These are phyloP conservation scores for Columba livia DNA, from an alignment of 2,113 vertebrate species.

Conservation along the genomic window DNA sequence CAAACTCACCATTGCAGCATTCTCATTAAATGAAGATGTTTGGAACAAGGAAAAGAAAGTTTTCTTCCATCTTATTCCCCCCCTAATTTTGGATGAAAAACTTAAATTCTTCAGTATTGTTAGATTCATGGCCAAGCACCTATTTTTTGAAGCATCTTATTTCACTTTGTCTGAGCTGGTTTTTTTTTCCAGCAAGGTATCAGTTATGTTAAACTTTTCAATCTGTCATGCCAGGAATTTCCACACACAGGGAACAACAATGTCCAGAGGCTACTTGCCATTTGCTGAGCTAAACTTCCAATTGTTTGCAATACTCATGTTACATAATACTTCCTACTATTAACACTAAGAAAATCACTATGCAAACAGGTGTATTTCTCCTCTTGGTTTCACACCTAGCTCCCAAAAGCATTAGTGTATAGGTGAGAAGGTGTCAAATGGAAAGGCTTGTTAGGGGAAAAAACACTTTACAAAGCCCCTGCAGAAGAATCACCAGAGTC, in stretches of 20 bases:
- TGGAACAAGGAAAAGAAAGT: not conserved
- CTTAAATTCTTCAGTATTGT: not conserved
- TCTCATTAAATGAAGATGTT: not conserved
- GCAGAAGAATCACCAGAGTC: not conserved
- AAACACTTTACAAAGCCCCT: not conserved
- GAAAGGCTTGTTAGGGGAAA: not conserved
- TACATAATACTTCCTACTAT: slow-evolving; percentile 29
- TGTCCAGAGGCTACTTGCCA: not conserved
- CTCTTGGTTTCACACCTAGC: slow-evolving; percentile 51
- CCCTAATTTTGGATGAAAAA: not conserved
- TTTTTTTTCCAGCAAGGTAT: not conserved
- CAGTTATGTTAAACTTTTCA: not conserved
- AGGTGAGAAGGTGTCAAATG: slow-evolving; percentile 39
- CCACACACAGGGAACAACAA: not conserved
- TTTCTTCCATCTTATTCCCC: not conserved
- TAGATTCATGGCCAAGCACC: not conserved
- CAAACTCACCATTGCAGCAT: not conserved
- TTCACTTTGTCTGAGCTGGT: not conserved
- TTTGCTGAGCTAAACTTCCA: slow-evolving; percentile 42
- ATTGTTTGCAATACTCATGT: slow-evolving; percentile 19
- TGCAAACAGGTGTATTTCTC: slow-evolving; percentile 49
- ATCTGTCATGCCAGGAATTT: slow-evolving; percentile 11
- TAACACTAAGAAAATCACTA: slow-evolving; percentile 5
- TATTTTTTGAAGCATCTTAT: not conserved
- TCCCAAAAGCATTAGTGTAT: slow-evolving; percentile 6